Percentiles rank a stretch among this genome's conserved stretches.
These are phyloP conservation scores for Plutella xylostella DNA, from an alignment of 2,888 invertebrate species.

Conservation along the genomic window DNA sequence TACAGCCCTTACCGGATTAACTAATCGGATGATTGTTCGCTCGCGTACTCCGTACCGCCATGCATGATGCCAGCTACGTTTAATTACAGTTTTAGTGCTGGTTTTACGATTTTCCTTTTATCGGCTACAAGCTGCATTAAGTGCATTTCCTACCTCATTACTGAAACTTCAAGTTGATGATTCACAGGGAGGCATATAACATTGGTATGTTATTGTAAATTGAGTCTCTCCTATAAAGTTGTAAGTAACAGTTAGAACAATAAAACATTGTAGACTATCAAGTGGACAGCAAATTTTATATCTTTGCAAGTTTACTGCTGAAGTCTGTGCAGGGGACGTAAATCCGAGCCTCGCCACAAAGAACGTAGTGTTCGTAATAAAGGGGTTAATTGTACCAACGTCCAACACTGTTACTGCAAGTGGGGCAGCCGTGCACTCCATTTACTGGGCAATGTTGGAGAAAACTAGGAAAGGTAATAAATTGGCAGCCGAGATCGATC, in stretches of 20 bases:
- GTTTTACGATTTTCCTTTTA: slow-evolving; percentile 53
- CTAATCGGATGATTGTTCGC: slow-evolving; percentile 59
- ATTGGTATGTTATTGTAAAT: too few species aligned
- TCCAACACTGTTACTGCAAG: slow-evolving; percentile 28
- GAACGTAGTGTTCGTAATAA: slow-evolving; percentile 4
- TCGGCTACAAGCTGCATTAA: slow-evolving; percentile 50
- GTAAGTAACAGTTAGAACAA: too few species aligned
- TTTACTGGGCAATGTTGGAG: slow-evolving; percentile 37
- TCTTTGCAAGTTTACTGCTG: not conserved
- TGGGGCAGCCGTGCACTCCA: slow-evolving; percentile 43
- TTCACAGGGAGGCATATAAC: too few species aligned
- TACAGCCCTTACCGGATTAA: slow-evolving; percentile 40
- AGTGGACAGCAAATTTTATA: not conserved
- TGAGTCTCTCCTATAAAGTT: too few species aligned
- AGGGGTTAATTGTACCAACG: slow-evolving; percentile 30
- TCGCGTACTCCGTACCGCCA: slow-evolving; percentile 36
- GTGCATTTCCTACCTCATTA: slow-evolving; percentile 41
- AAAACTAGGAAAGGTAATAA: slow-evolving; percentile 49
- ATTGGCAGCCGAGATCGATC: slow-evolving; percentile 49
- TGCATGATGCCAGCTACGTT: slow-evolving; percentile 54
- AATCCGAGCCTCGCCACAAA: not conserved
- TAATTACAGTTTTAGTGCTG: slow-evolving; percentile 59
- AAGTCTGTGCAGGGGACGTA: not conserved
- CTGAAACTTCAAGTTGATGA: too few species aligned
- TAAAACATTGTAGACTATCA: not conserved